Evolutionary conservation across 2,113 vertebrate species (phyloP).

Genomic region (Cololabis saira): DNA sequence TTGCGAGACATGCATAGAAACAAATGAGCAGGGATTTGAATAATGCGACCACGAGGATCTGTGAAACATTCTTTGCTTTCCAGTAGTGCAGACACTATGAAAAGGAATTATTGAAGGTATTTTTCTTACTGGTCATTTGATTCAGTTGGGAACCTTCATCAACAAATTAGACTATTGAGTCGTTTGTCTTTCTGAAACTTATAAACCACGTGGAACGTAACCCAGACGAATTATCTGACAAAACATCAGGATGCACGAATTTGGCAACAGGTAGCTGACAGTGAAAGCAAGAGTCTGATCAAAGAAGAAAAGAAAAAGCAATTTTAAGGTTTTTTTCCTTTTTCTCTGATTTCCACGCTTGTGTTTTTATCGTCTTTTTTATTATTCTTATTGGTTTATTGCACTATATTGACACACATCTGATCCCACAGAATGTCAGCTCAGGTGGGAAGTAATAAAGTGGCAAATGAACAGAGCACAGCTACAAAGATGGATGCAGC

Average conservation of each 20-base stretch:
- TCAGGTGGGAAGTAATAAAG: conserved; percentile 73
- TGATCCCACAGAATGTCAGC: conserved; percentile 33
- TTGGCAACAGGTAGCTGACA: background rate
- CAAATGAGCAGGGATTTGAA: too few species aligned
- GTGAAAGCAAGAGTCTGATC: background rate
- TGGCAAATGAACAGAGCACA: conserved; percentile 71
- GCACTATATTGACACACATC: background rate
- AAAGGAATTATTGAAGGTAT: too few species aligned
- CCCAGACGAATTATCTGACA: background rate
- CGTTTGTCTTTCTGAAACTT: too few species aligned
- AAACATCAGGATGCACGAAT: conserved; percentile 58
- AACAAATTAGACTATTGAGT: too few species aligned
- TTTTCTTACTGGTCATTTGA: too few species aligned
- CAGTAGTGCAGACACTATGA: too few species aligned
- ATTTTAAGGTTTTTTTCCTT: background rate
- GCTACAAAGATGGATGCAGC: conserved; percentile 42
- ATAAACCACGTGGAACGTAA: too few species aligned
- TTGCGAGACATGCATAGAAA: too few species aligned
- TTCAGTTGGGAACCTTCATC: too few species aligned
- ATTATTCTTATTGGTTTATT: background rate
- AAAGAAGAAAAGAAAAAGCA: background rate
- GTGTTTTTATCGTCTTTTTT: background rate
- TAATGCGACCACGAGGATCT: too few species aligned
- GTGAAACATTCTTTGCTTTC: too few species aligned
- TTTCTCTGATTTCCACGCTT: background rate